Percentiles rank a stretch among this genome's conserved stretches.
Evolutionary conservation across 1,140 invertebrate species (phyloP).

Genomic region (Helicorthomorpha holstii): DNA sequence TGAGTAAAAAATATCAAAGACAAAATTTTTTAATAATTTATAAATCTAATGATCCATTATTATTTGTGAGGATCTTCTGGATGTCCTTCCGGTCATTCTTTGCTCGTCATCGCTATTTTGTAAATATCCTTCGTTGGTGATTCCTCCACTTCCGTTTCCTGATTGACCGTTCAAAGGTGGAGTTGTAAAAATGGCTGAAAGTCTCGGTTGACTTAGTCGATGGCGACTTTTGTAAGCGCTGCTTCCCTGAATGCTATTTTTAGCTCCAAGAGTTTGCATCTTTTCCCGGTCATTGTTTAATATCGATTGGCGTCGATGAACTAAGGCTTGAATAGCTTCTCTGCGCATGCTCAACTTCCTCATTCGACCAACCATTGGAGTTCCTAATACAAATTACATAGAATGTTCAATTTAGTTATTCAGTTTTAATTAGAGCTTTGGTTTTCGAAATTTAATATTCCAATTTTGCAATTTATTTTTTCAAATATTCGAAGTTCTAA

Average conservation of each 20-base stretch:
- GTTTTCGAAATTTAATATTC: too few relatives aligned
- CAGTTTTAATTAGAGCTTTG: too few relatives aligned
- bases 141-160: too few relatives aligned
- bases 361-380: conserved; percentile 48
- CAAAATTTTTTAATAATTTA: too few relatives aligned
- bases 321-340: conserved; percentile 62
- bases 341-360: conserved; percentile 61
- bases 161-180: neutral
- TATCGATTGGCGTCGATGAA: conserved; percentile 66
- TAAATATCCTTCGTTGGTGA: neutral
- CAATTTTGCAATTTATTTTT: too few relatives aligned
- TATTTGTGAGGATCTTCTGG: neutral
- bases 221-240: neutral
- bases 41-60: too few relatives aligned
- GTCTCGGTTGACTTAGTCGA: neutral
- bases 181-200: neutral
- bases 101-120: neutral
- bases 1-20: too few relatives aligned
- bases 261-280: conserved; percentile 81
- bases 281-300: conserved; percentile 62
- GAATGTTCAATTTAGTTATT: too few relatives aligned
- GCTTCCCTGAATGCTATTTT: conserved; percentile 59
- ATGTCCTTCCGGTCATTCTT: neutral
- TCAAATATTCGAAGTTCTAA: too few relatives aligned
- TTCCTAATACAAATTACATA: too few relatives aligned